Percentiles rank a stretch among this genome's conserved stretches.
Evolutionary conservation across 2,797 vertebrate genomes (phyloP).

Genomic region (Gouania willdenowi): DNA sequence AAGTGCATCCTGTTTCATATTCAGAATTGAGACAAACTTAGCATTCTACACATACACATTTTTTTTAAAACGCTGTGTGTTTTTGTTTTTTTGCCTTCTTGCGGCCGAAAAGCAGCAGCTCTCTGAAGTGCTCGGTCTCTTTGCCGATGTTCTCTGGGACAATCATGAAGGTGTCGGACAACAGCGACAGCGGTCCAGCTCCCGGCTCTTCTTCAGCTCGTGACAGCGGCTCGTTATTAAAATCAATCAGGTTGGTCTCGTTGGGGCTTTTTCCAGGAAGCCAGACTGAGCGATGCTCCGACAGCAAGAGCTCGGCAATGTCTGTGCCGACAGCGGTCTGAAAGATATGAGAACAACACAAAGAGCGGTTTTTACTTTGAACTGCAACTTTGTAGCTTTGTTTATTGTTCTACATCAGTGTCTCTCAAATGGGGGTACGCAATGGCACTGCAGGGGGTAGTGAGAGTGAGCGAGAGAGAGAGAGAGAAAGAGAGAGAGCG

Average conservation of each 20-base stretch:
- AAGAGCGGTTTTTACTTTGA: too few species aligned
- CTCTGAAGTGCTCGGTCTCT: conserved; percentile 91
- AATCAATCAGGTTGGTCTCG: conserved; percentile 97
- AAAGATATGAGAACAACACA: background rate
- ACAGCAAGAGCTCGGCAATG: conserved; percentile 89
- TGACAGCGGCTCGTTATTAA: conserved; percentile 88
- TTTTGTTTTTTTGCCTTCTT: conserved; percentile 80
- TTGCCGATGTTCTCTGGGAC: conserved; percentile 78
- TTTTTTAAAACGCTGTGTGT: too few species aligned
- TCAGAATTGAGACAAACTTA: background rate
- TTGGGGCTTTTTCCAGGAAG: conserved; percentile 95
- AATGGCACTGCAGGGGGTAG: too few species aligned
- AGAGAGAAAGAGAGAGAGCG: too few species aligned
- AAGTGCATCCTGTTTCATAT: conserved; percentile 82
- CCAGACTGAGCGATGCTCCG: conserved; percentile 93
- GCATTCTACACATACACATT: background rate
- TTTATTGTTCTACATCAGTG: too few species aligned
- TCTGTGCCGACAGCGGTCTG: conserved; percentile 97
- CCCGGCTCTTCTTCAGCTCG: conserved; percentile 85
- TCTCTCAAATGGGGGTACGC: too few species aligned
- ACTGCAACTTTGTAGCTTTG: too few species aligned
- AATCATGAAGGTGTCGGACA: conserved; percentile 82
- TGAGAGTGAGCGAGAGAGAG: too few species aligned
- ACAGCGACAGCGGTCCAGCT: conserved; percentile 87
- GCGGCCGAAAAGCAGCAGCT: conserved; percentile 91